Conservation (phyloP, 2,113 vertebrate species). For the Corydoras sp. region DNA sequence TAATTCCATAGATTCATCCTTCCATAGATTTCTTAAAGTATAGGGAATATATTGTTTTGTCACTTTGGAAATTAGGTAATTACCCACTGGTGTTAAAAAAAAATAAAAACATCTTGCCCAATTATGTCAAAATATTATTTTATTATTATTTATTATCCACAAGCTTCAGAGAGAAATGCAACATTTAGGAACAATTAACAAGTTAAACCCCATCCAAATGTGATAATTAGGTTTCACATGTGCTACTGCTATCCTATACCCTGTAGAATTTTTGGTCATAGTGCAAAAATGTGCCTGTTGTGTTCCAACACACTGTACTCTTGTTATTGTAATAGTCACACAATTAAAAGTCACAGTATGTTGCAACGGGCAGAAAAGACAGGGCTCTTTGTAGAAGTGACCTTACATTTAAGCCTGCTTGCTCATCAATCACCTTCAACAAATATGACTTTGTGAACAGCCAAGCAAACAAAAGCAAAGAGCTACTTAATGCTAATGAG, state of each 20-base stretch:
- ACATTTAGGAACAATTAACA: neutral
- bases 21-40: too few species aligned
- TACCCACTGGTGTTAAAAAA: too few species aligned
- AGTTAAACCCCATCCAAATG: neutral
- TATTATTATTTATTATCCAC: too few species aligned
- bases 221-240: constrained; percentile 4
- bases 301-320: neutral
- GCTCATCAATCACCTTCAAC: constrained; percentile 46
- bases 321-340: constrained; percentile 1
- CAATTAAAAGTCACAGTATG: neutral
- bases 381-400: constrained; percentile 20
- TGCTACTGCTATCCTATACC: neutral
- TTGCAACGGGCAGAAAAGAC: neutral
- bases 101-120: too few species aligned
- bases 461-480: constrained; percentile 50
- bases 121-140: too few species aligned
- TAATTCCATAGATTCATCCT: too few species aligned
- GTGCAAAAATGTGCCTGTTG: too few species aligned
- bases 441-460: constrained; percentile 45
- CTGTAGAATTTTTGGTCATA: neutral
- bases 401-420: constrained; percentile 19
- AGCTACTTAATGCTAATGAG: constrained; percentile 56
- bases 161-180: neutral
- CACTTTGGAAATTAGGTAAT: too few species aligned
- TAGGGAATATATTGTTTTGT: too few species aligned